A percentile compares a stretch with the other conserved stretches of the same genome.
phyloP scores from a whole-genome alignment of 1,140 invertebrate genomes.

The Pararge aegeria region DNA sequence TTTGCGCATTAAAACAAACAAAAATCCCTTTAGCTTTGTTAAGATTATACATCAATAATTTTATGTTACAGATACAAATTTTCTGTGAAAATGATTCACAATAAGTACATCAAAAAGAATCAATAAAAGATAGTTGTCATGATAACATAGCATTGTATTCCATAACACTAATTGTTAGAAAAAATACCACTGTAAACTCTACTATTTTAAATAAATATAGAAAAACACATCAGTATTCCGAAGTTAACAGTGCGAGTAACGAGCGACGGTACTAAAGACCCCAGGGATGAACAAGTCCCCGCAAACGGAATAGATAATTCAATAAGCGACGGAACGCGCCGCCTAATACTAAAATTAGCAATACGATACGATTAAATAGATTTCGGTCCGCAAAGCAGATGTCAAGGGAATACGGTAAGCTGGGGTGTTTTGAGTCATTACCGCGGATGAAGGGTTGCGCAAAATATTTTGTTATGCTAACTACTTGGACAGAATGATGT shows the following conservation, averaged over 20 bases:
- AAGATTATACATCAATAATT: too few species aligned
- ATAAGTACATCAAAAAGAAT: too few species aligned
- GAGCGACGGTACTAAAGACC: slow-evolving; percentile 29
- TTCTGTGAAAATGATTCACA: too few species aligned
- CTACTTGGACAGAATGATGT: background rate
- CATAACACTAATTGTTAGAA: too few species aligned
- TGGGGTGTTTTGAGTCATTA: slow-evolving; percentile 65
- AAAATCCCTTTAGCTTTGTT: too few species aligned
- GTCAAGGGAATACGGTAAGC: slow-evolving; percentile 60
- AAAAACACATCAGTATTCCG: slow-evolving; percentile 13
- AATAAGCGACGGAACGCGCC: slow-evolving; percentile 70
- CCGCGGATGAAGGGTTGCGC: slow-evolving; percentile 61
- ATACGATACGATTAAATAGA: slow-evolving; percentile 79
- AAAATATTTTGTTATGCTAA: slow-evolving; percentile 20
- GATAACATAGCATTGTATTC: too few species aligned
- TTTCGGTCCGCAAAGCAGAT: slow-evolving; percentile 71
- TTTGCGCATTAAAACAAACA: too few species aligned
- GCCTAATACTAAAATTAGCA: slow-evolving; percentile 74
- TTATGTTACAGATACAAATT: too few species aligned
- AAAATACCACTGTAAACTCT: background rate
- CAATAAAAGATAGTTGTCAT: too few species aligned
- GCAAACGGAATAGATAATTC: slow-evolving; percentile 76
- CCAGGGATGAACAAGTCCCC: slow-evolving; percentile 52
- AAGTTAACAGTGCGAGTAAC: slow-evolving; percentile 24
- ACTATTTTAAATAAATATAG: background rate